Conservation (phyloP, 1,140 invertebrate species). For the Zaprionus taronus region DNA sequence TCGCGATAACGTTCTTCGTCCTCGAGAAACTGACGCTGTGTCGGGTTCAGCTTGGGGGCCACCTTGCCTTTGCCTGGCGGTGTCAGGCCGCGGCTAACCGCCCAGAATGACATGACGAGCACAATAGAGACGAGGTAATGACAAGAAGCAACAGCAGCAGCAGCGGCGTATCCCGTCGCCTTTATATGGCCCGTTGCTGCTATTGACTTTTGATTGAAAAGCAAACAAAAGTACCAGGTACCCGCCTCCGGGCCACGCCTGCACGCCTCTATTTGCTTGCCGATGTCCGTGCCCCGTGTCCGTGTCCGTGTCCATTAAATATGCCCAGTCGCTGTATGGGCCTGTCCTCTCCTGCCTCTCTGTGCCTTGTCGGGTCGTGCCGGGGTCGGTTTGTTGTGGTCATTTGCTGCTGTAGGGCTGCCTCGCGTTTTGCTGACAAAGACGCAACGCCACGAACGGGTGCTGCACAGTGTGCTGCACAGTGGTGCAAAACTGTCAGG, state of each 20-base stretch:
- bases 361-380: not conserved
- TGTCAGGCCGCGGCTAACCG: slow-evolving; percentile 68
- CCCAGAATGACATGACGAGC: slow-evolving; percentile 76
- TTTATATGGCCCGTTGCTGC: slow-evolving; percentile 57
- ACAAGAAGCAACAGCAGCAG: not conserved
- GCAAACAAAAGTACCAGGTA: slow-evolving; percentile 65
- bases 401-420: slow-evolving; percentile 46
- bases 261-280: slow-evolving; percentile 54
- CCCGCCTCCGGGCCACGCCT: slow-evolving; percentile 53
- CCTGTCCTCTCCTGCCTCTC: slow-evolving; percentile 3
- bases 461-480: slow-evolving; percentile 21
- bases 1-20: slow-evolving; percentile 80
- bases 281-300: slow-evolving; percentile 23
- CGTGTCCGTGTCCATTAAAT: slow-evolving; percentile 61
- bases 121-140: slow-evolving; percentile 8
- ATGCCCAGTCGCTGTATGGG: slow-evolving; percentile 41
- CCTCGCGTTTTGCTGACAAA: slow-evolving; percentile 67
- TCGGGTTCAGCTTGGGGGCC: slow-evolving; percentile 79
- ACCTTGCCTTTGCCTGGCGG: slow-evolving; percentile 73
- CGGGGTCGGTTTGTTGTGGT: slow-evolving; percentile 64
- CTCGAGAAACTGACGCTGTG: slow-evolving; percentile 81
- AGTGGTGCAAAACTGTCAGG: not conserved
- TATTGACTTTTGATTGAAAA: slow-evolving; percentile 82
- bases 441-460: slow-evolving; percentile 43
- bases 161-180: slow-evolving; percentile 18